phyloP scores from a whole-genome alignment of 2,113 vertebrate genomes.

The Megaceryle torquata region DNA sequence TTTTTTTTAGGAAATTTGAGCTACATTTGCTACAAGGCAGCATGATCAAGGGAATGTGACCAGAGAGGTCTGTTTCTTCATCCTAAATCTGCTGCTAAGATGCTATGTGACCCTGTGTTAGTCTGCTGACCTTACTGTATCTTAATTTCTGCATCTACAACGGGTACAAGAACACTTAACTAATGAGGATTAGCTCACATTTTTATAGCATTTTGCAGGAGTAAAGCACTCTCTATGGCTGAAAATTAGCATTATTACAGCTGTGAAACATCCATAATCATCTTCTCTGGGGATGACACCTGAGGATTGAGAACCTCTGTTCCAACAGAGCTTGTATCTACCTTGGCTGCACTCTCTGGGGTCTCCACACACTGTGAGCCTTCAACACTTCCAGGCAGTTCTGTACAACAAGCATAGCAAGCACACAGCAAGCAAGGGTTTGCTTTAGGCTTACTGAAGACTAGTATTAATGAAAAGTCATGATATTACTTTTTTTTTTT shows the following conservation, averaged over 20 bases:
- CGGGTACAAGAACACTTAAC: background rate
- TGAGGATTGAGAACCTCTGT: background rate
- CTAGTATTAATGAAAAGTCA: conserved; percentile 59
- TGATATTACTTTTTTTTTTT: conserved; percentile 38
- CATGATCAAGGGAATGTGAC: background rate
- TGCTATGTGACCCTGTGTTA: background rate
- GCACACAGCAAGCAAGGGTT: conserved; percentile 31
- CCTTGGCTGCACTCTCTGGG: accelerated
- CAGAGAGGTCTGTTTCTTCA: background rate
- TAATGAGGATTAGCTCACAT: background rate
- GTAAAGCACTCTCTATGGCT: background rate
- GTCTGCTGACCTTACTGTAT: background rate
- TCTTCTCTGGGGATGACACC: background rate
- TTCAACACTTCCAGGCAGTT: conserved; percentile 10
- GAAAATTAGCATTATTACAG: conserved; percentile 7
- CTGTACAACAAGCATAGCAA: background rate
- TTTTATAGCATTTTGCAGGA: background rate
- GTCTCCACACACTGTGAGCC: background rate
- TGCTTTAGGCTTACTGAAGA: conserved; percentile 57
- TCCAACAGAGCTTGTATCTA: background rate
- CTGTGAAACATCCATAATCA: background rate
- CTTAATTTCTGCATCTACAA: background rate
- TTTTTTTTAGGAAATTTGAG: background rate
- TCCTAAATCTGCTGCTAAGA: background rate
- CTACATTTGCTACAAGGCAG: background rate